Evolutionary conservation across 2,888 invertebrate genomes (phyloP).

Genomic region (Lochmaea capreae): DNA sequence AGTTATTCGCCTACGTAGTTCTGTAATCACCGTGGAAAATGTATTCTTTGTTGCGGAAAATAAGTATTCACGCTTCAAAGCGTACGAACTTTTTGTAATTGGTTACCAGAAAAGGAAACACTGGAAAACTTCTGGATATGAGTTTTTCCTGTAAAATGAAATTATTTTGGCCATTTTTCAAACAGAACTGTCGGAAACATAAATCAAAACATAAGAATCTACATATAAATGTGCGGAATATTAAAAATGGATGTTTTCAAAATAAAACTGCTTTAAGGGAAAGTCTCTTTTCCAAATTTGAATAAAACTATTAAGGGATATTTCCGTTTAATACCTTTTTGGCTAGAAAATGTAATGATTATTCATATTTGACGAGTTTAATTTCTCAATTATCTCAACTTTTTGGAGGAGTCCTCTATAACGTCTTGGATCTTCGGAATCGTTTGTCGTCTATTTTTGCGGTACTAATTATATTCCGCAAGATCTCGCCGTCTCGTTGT

Average conservation of each 20-base stretch:
- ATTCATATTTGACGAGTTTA: no score
- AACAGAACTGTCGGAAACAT: constrained; percentile 28
- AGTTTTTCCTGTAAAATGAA: constrained; percentile 37
- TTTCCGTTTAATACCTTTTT: no score
- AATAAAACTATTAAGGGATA: no score
- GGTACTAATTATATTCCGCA: no score
- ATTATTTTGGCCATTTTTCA: constrained; percentile 32
- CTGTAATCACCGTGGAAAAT: constrained; percentile 50
- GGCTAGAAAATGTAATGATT: no score
- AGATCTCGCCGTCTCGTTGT: no score
- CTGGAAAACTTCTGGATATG: constrained; percentile 35
- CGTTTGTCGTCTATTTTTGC: no score
- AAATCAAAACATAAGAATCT: constrained; percentile 25
- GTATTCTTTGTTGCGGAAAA: constrained; percentile 54
- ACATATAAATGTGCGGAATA: constrained; percentile 7
- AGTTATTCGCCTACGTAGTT: constrained; percentile 24
- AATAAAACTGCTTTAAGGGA: neutral
- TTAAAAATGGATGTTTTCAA: constrained; percentile 5
- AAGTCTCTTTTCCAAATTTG: neutral
- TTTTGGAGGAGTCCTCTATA: no score
- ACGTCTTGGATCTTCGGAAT: no score
- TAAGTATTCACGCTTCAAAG: constrained; percentile 51
- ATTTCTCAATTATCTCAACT: no score
- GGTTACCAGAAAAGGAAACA: constrained; percentile 41
- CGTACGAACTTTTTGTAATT: constrained; percentile 46